A percentile compares a stretch with the other conserved stretches of the same genome.
Conservation (phyloP, 2,797 vertebrate species). For the Vultur gryphus region DNA sequence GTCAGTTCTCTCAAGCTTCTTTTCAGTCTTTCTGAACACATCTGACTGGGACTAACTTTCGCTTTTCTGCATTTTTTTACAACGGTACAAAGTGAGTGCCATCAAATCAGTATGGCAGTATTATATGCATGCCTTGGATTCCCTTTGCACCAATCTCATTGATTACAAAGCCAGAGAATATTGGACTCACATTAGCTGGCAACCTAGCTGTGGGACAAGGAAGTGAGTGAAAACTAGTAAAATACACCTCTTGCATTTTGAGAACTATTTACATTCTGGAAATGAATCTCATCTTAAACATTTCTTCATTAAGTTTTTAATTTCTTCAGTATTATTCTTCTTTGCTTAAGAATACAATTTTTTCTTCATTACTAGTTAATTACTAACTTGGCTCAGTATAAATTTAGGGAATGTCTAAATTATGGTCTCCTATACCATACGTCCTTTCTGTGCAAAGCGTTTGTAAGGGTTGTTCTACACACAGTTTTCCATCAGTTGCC, state of each 20-base stretch:
- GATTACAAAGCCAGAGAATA: not conserved
- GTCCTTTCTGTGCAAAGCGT: not conserved
- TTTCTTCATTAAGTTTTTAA: not conserved
- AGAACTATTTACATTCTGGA: not conserved
- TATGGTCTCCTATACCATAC: not conserved
- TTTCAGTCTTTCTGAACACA: not conserved
- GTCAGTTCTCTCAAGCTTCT: not conserved
- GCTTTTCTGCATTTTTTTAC: not conserved
- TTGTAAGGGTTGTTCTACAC: not conserved
- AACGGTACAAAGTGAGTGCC: not conserved
- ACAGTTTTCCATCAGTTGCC: not conserved
- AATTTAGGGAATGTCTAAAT: not conserved
- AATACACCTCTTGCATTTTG: not conserved
- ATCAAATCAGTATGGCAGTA: not conserved
- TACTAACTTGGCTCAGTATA: not conserved
- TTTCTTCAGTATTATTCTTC: not conserved
- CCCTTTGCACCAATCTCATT: not conserved
- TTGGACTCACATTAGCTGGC: not conserved
- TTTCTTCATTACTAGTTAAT: not conserved
- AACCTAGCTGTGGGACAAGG: not conserved
- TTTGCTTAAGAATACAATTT: not conserved
- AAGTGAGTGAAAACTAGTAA: not conserved
- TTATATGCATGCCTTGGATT: not conserved
- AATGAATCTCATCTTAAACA: not conserved
- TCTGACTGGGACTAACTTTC: not conserved